Evolutionary conservation across 2,888 invertebrate genomes (phyloP).

Genomic region (Gari tellinella): DNA sequence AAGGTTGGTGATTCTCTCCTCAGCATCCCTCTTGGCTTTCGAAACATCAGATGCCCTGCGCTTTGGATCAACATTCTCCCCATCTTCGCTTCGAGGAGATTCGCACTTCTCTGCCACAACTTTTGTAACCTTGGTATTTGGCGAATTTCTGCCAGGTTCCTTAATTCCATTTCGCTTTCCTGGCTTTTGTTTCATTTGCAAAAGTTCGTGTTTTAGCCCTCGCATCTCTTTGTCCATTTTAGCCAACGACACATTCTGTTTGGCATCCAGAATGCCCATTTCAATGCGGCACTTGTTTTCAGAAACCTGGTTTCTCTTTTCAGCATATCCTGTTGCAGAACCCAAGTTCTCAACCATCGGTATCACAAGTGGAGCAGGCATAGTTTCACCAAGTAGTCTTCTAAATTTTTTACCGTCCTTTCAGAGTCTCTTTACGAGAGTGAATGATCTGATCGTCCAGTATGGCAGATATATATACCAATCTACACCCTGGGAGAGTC

Average conservation of each 20-base stretch:
- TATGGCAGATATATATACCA: too few relatives aligned
- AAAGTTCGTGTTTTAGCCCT: conserved; percentile 44
- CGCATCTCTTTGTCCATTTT: conserved; percentile 56
- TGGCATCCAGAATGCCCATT: conserved; percentile 28
- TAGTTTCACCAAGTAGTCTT: conserved; percentile 1
- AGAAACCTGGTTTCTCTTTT: conserved; percentile 46
- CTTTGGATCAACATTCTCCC: conserved; percentile 33
- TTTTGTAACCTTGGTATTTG: conserved; percentile 40
- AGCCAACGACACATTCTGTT: conserved; percentile 31
- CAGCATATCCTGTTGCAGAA: conserved; percentile 44
- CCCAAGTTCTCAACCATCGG: conserved; percentile 45
- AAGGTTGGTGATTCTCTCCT: conserved; percentile 43
- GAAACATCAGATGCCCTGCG: conserved; percentile 25
- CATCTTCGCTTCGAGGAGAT: conserved; percentile 6
- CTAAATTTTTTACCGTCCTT: too few relatives aligned
- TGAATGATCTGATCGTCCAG: too few relatives aligned
- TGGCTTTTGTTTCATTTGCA: conserved; percentile 29
- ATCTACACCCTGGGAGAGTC: too few relatives aligned
- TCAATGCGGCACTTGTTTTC: conserved; percentile 47
- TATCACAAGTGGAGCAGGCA: conserved; percentile 51
- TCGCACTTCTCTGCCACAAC: conserved; percentile 19
- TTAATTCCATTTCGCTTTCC: conserved; percentile 39
- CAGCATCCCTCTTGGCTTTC: conserved; percentile 32
- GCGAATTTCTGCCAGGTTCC: conserved; percentile 46
- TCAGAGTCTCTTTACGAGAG: too few relatives aligned